These are phyloP conservation scores for Hystrix cristata DNA, from an alignment of 2,113 vertebrate genomes.

Conservation along the genomic window DNA sequence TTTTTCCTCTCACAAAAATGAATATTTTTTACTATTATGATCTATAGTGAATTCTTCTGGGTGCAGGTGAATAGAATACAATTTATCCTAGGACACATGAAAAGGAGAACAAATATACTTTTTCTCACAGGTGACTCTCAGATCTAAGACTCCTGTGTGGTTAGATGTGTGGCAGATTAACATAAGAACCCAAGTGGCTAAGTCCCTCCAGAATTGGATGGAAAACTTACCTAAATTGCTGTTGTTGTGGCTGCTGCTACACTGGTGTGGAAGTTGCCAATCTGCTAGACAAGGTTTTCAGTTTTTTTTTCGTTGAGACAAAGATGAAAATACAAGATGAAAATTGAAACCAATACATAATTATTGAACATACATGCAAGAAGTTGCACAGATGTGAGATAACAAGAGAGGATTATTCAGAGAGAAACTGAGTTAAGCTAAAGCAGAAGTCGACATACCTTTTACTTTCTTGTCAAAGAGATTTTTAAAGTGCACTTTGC, in stretches of 20 bases:
- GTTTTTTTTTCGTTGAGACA: not conserved
- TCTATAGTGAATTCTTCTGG: slow-evolving; percentile 55
- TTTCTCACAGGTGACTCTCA: slow-evolving; percentile 56
- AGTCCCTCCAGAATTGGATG: slow-evolving; percentile 49
- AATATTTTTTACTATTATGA: slow-evolving; percentile 36
- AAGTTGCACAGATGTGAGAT: not conserved
- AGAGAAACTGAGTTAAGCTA: not conserved
- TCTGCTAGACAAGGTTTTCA: slow-evolving; percentile 40
- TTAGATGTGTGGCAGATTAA: slow-evolving; percentile 65
- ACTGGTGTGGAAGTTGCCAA: not conserved
- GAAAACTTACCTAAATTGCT: slow-evolving; percentile 71
- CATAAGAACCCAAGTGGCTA: slow-evolving; percentile 74
- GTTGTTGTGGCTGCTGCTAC: slow-evolving; percentile 20
- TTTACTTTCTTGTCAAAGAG: slow-evolving; percentile 5
- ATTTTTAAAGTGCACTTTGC: not conserved
- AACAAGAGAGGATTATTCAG: not conserved
- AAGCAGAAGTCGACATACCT: not conserved
- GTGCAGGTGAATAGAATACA: slow-evolving; percentile 10
- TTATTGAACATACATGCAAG: not conserved
- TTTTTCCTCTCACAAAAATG: slow-evolving; percentile 32
- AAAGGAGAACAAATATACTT: slow-evolving; percentile 50
- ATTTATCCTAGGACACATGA: slow-evolving; percentile 54
- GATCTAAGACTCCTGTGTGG: slow-evolving; percentile 13
- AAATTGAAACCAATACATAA: slow-evolving; percentile 35
- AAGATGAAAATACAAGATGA: not conserved